A percentile compares a stretch with the other conserved stretches of the same genome.
phyloP scores from a whole-genome alignment of 2,888 invertebrate genomes.

The Galerucella calmariensis region DNA sequence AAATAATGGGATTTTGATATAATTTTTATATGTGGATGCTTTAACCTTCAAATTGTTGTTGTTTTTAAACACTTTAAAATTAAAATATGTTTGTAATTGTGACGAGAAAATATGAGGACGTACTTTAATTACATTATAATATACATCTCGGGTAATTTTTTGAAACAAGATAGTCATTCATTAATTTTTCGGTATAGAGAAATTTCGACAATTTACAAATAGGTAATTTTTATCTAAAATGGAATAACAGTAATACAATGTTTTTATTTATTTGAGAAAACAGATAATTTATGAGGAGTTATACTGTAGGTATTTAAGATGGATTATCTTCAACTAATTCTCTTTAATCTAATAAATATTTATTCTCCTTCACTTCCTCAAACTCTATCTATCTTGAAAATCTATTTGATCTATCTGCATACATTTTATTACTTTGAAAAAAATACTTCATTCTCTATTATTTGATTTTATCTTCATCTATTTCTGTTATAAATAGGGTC shows the following conservation, averaged over 20 bases:
- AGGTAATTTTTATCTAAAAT: not conserved
- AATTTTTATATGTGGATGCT: too few relatives aligned
- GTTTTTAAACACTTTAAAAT: not conserved
- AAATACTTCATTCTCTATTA: not conserved
- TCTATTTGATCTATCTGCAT: too few relatives aligned
- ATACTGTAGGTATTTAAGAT: too few relatives aligned
- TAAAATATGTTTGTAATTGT: conserved; percentile 13
- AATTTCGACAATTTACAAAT: conserved; percentile 26
- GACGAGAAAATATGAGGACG: conserved; percentile 34
- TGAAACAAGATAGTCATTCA: conserved; percentile 35
- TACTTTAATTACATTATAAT: conserved; percentile 60
- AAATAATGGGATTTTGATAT: too few relatives aligned
- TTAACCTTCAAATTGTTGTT: too few relatives aligned
- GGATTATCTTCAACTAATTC: too few relatives aligned
- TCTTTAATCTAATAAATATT: too few relatives aligned
- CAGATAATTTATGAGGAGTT: too few relatives aligned
- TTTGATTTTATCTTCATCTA: not conserved
- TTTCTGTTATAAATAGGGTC: too few relatives aligned
- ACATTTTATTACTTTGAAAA: too few relatives aligned
- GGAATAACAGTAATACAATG: not conserved
- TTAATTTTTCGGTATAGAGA: conserved; percentile 42
- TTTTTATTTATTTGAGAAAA: not conserved
- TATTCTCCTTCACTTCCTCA: too few relatives aligned
- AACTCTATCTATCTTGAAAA: too few relatives aligned
- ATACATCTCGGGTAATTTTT: conserved; percentile 54